Conservation (phyloP, 1,140 invertebrate species). For the Aphelinus certus region DNA sequence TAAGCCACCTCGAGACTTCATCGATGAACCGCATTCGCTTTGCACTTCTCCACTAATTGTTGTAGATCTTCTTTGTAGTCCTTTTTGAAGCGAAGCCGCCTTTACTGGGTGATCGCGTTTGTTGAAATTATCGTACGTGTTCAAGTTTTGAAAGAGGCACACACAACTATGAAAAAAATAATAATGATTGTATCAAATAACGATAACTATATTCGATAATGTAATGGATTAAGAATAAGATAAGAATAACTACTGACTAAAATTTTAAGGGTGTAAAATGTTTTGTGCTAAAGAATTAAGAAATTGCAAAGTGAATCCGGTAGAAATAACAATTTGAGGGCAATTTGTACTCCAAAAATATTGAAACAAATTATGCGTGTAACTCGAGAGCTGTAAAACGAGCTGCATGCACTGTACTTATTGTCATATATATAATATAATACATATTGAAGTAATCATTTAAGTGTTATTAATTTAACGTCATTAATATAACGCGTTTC, state of each 20-base stretch:
- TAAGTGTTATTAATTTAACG: slow-evolving; percentile 29
- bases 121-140: slow-evolving; percentile 35
- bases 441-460: slow-evolving; percentile 6
- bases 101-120: slow-evolving; percentile 11
- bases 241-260: slow-evolving; percentile 18
- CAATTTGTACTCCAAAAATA: slow-evolving; percentile 32
- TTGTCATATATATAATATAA: slow-evolving; percentile 27
- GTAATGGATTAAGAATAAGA: not conserved
- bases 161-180: not conserved
- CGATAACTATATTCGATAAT: not conserved
- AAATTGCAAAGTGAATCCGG: slow-evolving; percentile 29
- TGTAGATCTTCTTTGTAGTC: slow-evolving; percentile 29
- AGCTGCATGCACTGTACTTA: slow-evolving; percentile 39
- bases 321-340: slow-evolving; percentile 33
- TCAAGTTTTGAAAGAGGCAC: not conserved
- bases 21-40: slow-evolving; percentile 38
- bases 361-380: slow-evolving; percentile 15
- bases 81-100: slow-evolving; percentile 19
- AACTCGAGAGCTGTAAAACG: slow-evolving; percentile 12
- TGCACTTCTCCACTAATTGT: slow-evolving; percentile 30
- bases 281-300: not conserved
- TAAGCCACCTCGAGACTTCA: slow-evolving; percentile 38
- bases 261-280: slow-evolving; percentile 14
- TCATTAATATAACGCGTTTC: not conserved
- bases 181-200: not conserved